Base-by-base conservation (phyloP, 2,888 invertebrate genomes). In the Philereme vetulata region DNA sequence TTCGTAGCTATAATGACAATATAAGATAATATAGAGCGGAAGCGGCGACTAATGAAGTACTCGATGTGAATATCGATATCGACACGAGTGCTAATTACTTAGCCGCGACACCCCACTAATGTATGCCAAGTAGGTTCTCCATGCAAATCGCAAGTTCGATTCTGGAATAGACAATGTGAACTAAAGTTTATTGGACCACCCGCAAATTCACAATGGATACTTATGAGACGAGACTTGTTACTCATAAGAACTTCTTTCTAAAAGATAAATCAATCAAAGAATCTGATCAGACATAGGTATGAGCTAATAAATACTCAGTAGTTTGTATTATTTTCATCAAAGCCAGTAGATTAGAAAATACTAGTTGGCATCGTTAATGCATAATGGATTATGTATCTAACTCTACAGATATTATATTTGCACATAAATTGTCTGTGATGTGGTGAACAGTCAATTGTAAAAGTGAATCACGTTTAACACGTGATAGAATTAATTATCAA, bases 71-170 rank as follows among this genome's bases (percentile, higher is more conserved):
- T 88, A 84, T 88, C 85, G 87, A 87, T 89, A 88, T 84, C 84
- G 81, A 84, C 77, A 78, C 81, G 74, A 75, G 80, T 80, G 80
- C 87, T 89, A 89, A 90, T 90, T 90, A 90, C 81, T 85, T 84
- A 85, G 80, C 78, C 76, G 80, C 80, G 80, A 81, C 78, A 76
- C 78, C 73, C 76, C 80, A 81, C 83, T 90, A 88, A 90, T 89
- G 81, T 90, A 89, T 89, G 88, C 90, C 76, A 80, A 84, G 85
- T 88, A 78, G 85, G 84, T 85, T 82, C 84, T 84, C 84, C 84
- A 91, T 90, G 92, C 88, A 91, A 92, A 92, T 91, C 83, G 85
- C 86, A 84, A 88, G 89, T 90, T 90, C 90, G 90, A 88, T 90
- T 81, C 86, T 83, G 84, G 90, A 91, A 92, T 92, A 90, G 88